A percentile compares a stretch with the other conserved stretches of the same genome.
phyloP scores from a whole-genome alignment of 2,888 invertebrate species.

The Volucella inflata region DNA sequence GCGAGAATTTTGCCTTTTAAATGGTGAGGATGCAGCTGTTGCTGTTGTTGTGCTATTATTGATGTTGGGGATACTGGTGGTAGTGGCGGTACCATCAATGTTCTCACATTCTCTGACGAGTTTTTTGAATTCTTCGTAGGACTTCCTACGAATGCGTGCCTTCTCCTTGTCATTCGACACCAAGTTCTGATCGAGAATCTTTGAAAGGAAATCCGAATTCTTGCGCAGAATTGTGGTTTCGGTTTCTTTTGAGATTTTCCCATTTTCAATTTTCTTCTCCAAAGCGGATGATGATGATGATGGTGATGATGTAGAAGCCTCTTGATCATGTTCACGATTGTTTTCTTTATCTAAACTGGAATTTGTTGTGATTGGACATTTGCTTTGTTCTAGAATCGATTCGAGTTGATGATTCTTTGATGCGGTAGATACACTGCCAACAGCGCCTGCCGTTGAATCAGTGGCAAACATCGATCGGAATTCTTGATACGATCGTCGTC shows the following conservation, averaged over 20 bases:
- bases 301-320: conserved; percentile 36
- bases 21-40: conserved; percentile 72
- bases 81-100: conserved; percentile 57
- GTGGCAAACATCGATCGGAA: conserved; percentile 73
- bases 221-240: conserved; percentile 82
- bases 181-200: conserved; percentile 82
- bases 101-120: conserved; percentile 82
- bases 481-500: conserved; percentile 79
- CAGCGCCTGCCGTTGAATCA: conserved; percentile 32
- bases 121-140: conserved; percentile 84
- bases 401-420: conserved; percentile 65
- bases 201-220: conserved; percentile 83
- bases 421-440: conserved; percentile 40
- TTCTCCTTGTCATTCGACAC: conserved; percentile 81
- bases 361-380: conserved; percentile 42
- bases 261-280: conserved; percentile 56
- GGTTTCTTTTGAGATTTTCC: conserved; percentile 57
- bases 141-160: conserved; percentile 83
- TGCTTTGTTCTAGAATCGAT: conserved; percentile 68
- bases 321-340: conserved; percentile 66
- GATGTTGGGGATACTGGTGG: conserved; percentile 14
- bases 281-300: conserved; percentile 37
- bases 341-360: conserved; percentile 74
- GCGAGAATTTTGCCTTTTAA: conserved; percentile 82
- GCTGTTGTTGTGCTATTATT: not conserved